Percentiles rank a stretch among this genome's conserved stretches.
phyloP scores from a whole-genome alignment of 2,888 invertebrate genomes.

The Griposia aprilina region DNA sequence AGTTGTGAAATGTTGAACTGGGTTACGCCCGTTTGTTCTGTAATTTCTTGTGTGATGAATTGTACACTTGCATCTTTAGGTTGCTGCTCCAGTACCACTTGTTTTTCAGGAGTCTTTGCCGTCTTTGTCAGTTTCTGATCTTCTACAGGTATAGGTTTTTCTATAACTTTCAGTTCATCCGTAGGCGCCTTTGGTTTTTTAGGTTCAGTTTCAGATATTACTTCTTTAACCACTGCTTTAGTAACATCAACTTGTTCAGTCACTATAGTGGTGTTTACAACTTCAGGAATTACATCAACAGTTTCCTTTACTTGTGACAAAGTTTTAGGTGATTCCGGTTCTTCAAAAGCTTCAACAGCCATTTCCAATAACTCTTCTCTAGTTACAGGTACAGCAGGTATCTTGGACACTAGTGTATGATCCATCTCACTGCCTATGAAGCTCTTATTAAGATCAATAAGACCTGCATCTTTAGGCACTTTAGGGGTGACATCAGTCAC shows the following conservation, averaged over 20 bases:
- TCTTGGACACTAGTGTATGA: slow-evolving; percentile 67
- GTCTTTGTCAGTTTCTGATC: slow-evolving; percentile 21
- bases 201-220: not conserved
- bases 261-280: not conserved
- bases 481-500: slow-evolving; percentile 41
- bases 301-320: slow-evolving; percentile 27
- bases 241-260: slow-evolving; percentile 24
- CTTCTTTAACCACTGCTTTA: not conserved
- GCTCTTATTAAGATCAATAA: slow-evolving; percentile 70
- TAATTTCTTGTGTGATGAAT: slow-evolving; percentile 39
- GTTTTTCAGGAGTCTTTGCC: slow-evolving; percentile 18
- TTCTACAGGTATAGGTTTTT: slow-evolving; percentile 9
- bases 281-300: slow-evolving; percentile 8
- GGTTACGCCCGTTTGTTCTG: slow-evolving; percentile 39
- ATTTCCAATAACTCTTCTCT: slow-evolving; percentile 27
- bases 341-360: slow-evolving; percentile 25
- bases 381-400: slow-evolving; percentile 39
- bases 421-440: slow-evolving; percentile 75
- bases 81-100: slow-evolving; percentile 2
- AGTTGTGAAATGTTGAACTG: slow-evolving; percentile 61
- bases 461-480: slow-evolving; percentile 57
- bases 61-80: slow-evolving; percentile 32
- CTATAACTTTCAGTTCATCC: not conserved
- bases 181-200: not conserved
- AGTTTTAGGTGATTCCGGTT: slow-evolving; percentile 14